Evolutionary conservation across 2,888 invertebrate genomes (phyloP).

Genomic region (Panzeria rudis): DNA sequence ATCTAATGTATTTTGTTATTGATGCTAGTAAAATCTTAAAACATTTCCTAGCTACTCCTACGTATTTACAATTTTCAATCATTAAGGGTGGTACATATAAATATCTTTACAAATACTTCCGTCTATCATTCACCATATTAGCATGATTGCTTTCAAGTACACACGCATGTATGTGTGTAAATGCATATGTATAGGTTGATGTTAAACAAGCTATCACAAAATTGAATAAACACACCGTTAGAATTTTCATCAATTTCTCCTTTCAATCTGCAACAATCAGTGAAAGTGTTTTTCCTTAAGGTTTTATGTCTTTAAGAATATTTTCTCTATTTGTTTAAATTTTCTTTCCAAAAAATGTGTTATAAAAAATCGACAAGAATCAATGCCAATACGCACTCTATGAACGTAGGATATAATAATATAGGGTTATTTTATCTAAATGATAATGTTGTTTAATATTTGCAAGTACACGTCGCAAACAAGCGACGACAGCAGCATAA

Average conservation of each 20-base stretch:
- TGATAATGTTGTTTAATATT: slow-evolving; percentile 36
- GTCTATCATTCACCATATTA: neutral
- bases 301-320: slow-evolving; percentile 2
- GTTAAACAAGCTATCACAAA: slow-evolving; percentile 67
- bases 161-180: neutral
- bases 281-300: slow-evolving; percentile 6
- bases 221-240: slow-evolving; percentile 58
- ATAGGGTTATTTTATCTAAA: slow-evolving; percentile 32
- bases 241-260: slow-evolving; percentile 38
- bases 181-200: slow-evolving; percentile 4
- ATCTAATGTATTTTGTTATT: slow-evolving; percentile 21
- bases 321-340: neutral
- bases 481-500: neutral
- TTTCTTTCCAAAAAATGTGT: slow-evolving; percentile 24
- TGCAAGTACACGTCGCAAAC: neutral
- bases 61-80: slow-evolving; percentile 2
- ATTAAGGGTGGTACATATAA: neutral
- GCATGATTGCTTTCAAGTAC: neutral
- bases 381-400: neutral
- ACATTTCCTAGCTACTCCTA: neutral
- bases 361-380: slow-evolving; percentile 14
- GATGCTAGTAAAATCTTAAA: slow-evolving; percentile 10
- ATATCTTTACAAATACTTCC: neutral
- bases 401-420: slow-evolving; percentile 7
- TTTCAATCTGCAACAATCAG: slow-evolving; percentile 8